These are phyloP conservation scores for Gobionotothen gibberifrons DNA, from an alignment of 2,797 vertebrate genomes.

Conservation along the genomic window DNA sequence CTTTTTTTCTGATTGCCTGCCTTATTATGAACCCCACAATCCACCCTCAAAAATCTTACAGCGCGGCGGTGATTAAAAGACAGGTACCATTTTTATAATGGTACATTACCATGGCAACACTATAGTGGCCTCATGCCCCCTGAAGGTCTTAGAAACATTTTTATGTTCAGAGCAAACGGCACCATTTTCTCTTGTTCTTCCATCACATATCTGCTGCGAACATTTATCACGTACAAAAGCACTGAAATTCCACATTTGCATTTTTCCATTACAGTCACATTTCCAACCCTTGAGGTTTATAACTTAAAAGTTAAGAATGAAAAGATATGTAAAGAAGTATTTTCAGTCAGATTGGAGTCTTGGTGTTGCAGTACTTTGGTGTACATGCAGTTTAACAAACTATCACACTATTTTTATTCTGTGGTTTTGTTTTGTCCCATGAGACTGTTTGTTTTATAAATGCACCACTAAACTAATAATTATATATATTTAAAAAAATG, in stretches of 20 bases:
- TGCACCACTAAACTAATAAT: conserved; percentile 43
- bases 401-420: conserved; percentile 7
- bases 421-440: background rate
- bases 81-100: conserved; percentile 55
- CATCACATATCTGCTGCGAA: conserved; percentile 1
- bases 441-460: conserved; percentile 37
- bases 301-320: background rate
- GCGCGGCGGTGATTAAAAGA: conserved; percentile 56
- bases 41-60: conserved; percentile 35
- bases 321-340: background rate
- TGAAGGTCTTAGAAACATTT: conserved; percentile 37
- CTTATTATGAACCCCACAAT: conserved; percentile 56
- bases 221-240: background rate
- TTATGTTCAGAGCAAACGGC: conserved; percentile 31
- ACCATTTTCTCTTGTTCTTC: conserved; percentile 30
- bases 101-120: conserved; percentile 66
- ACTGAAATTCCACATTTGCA: background rate
- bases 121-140: conserved; percentile 43
- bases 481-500: conserved; percentile 32
- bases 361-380: conserved; percentile 43
- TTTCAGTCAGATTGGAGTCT: background rate
- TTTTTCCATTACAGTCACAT: background rate
- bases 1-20: conserved; percentile 55
- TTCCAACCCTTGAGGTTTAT: conserved; percentile 10
- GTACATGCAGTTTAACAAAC: conserved; percentile 22